Percentiles rank a stretch among this genome's conserved stretches.
Evolutionary conservation across 1,140 invertebrate genomes (phyloP).

Genomic region (Apis mellifera): DNA sequence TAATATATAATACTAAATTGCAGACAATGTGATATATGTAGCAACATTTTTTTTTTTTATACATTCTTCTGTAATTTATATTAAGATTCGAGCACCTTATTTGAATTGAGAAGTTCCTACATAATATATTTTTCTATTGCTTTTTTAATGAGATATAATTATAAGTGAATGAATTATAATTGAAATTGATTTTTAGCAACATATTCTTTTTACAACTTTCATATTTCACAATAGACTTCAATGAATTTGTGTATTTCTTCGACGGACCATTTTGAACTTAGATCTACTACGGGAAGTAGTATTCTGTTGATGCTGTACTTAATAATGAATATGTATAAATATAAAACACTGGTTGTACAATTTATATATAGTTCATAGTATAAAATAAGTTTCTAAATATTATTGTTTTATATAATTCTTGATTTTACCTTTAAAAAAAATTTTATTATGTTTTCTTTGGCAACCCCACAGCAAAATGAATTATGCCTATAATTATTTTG

Average conservation of each 20-base stretch:
- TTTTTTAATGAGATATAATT: not conserved
- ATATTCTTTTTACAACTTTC: constrained; percentile 19
- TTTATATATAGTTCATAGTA: constrained; percentile 37
- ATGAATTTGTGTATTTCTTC: not conserved
- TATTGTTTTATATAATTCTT: constrained; percentile 27
- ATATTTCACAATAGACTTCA: constrained; percentile 14
- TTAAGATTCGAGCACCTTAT: constrained; percentile 27
- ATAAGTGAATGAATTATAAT: not conserved
- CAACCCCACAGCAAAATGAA: constrained; percentile 66
- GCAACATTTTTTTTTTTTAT: not conserved
- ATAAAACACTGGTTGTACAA: constrained; percentile 41
- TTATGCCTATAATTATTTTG: constrained; percentile 52
- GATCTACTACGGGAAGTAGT: not conserved
- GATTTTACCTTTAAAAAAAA: constrained; percentile 34
- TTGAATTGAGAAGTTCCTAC: constrained; percentile 1
- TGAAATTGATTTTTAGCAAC: constrained; percentile 9
- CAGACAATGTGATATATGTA: not conserved
- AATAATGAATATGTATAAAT: constrained; percentile 36
- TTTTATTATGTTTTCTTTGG: constrained; percentile 66
- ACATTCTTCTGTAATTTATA: not conserved
- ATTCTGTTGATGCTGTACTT: constrained; percentile 14
- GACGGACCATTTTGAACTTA: constrained; percentile 19
- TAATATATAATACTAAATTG: constrained; percentile 8
- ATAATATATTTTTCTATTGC: constrained; percentile 7
- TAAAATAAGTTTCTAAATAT: constrained; percentile 51